These are phyloP conservation scores for Platycheirus albimanus DNA, from an alignment of 2,888 invertebrate genomes.

Conservation along the genomic window DNA sequence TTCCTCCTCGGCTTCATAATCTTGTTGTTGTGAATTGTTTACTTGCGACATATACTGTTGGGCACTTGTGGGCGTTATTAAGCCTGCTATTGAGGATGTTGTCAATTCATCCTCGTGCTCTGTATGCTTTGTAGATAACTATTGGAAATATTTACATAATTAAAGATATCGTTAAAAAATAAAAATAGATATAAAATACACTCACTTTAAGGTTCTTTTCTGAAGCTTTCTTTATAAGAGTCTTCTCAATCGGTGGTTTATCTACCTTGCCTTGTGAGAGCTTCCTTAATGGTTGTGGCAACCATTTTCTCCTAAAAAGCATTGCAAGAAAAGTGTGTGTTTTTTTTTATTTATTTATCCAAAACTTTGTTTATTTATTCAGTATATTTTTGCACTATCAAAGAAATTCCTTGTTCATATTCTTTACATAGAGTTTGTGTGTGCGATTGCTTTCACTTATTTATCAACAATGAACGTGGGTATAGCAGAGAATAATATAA, in stretches of 20 bases:
- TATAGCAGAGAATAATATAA: conserved; percentile 12
- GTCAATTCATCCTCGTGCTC: conserved; percentile 80
- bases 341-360: conserved; percentile 3
- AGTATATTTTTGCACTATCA: conserved; percentile 18
- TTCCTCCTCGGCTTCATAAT: conserved; percentile 88
- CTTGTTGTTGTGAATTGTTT: conserved; percentile 79
- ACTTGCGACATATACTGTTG: conserved; percentile 82
- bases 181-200: too few relatives aligned
- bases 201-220: conserved; percentile 93
- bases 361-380: conserved; percentile 13
- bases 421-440: conserved; percentile 25
- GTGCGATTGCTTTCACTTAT: conserved; percentile 35
- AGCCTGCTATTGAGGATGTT: conserved; percentile 74
- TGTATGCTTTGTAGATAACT: conserved; percentile 81
- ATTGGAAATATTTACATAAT: conserved; percentile 52
- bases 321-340: conserved; percentile 34
- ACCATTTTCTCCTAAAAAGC: conserved; percentile 91
- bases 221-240: conserved; percentile 90
- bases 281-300: conserved; percentile 93
- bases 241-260: conserved; percentile 85
- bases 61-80: conserved; percentile 74
- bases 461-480: conserved; percentile 34
- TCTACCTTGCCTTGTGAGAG: conserved; percentile 94
- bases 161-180: too few relatives aligned
- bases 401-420: conserved; percentile 30